These are phyloP conservation scores for Hoplostethus atlanticus DNA, from an alignment of 2,797 vertebrate species.

Conservation along the genomic window DNA sequence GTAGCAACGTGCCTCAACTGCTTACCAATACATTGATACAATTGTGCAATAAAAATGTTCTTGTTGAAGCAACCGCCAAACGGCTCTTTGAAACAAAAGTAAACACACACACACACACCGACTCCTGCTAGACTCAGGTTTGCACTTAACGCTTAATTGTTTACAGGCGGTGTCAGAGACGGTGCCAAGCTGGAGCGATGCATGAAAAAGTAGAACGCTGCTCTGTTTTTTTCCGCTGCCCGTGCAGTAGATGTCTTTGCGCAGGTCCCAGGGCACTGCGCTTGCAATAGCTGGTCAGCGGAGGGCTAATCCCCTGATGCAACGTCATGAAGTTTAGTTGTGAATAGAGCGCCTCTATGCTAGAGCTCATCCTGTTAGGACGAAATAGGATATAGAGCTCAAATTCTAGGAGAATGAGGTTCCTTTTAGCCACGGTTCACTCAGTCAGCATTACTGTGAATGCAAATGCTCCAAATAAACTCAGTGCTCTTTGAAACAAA, in stretches of 20 bases:
- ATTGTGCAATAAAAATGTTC: background rate
- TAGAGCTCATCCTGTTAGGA: constrained; percentile 39
- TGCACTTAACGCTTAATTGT: background rate
- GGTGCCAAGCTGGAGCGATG: constrained; percentile 14
- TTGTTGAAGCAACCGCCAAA: constrained; percentile 4
- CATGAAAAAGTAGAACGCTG: constrained; percentile 6
- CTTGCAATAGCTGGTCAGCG: background rate
- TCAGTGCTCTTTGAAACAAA: background rate
- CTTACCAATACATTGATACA: background rate
- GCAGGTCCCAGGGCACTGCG: background rate
- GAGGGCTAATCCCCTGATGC: constrained; percentile 24
- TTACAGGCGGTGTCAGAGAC: constrained; percentile 12
- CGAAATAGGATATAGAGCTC: constrained; percentile 11
- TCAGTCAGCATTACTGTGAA: background rate
- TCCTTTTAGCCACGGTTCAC: constrained; percentile 1
- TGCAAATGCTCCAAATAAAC: constrained; percentile 11
- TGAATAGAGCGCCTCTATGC: constrained; percentile 16
- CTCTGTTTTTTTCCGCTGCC: background rate
- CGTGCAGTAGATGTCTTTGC: background rate
- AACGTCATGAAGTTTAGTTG: constrained; percentile 18
- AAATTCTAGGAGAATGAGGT: background rate
- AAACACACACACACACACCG: background rate
- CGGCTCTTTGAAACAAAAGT: background rate
- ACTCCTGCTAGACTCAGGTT: background rate
- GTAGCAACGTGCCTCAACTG: background rate